Base-by-base conservation (phyloP, 2,113 vertebrate species). In the Tauraco erythrolophus region DNA sequence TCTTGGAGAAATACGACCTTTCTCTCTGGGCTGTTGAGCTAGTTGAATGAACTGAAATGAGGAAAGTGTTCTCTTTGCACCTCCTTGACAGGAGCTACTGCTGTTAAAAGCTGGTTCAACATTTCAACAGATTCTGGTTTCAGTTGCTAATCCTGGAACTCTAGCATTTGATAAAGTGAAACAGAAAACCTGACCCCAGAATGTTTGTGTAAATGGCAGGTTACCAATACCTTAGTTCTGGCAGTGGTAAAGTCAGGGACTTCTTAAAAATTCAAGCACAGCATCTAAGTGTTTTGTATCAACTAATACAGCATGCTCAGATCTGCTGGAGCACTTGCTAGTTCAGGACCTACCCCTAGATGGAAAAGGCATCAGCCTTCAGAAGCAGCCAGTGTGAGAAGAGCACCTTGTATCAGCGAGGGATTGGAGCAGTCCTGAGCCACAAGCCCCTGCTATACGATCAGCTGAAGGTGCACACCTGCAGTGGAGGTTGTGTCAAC, bases 41-140 rank as follows among this genome's bases (percentile, higher is more conserved):
- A 82, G 60, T 62, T 87, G 84, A 93, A 84, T 82, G 84, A 89
- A 88, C 65, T 60, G 77, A 79, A 94, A 61, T 14, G 64, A 69
- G 81, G 10, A 2, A 87, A 28, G 22, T n/a, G 72, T 10, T 81
- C 46, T 86, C 61, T 85, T 66, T 92, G 51, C 56, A 64, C 57
- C 60, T 84, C 6, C 56, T 53, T 53, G 77, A 88, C 12, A 75
- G 56, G 56, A 60, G 60, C 53, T 65, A 30, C 48, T 74, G 65
- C 50, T 87, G 35, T 82, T 51, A 64, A 60, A 89, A 89, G 33
- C 39, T 89, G 43, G 35, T 85, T 87, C 75, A 68, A 56, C 48
- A 33, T 83, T 91, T 94, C 43, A 48, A 7, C 28, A 28, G 69
- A 71, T 62, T 76, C 74, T 82, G 41, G 16, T 89, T 96, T 91